Percentiles rank a stretch among this genome's conserved stretches.
Evolutionary conservation across 2,113 vertebrate genomes (phyloP).

Genomic region (Brachionichthys hirsutus): DNA sequence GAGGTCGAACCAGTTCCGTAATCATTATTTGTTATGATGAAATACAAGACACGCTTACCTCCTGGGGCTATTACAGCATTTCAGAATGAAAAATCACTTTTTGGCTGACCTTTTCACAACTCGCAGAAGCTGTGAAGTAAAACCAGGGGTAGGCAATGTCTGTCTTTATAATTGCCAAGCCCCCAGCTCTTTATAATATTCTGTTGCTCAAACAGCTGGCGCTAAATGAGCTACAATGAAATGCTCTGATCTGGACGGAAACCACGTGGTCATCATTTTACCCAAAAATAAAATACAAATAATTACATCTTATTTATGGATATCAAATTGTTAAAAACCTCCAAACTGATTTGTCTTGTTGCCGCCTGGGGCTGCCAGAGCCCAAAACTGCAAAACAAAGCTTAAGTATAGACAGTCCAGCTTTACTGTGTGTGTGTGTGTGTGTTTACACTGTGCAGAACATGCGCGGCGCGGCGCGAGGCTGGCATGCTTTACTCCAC

Average conservation of each 20-base stretch:
- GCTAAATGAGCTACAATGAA: too few relatives aligned
- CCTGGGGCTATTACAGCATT: not conserved
- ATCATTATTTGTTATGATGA: not conserved
- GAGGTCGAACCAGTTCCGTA: not conserved
- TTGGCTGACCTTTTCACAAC: not conserved
- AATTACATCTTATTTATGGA: not conserved
- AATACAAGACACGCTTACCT: not conserved
- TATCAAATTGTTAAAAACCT: not conserved
- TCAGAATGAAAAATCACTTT: not conserved
- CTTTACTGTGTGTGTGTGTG: not conserved
- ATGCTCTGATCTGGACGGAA: not conserved
- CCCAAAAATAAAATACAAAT: too few relatives aligned
- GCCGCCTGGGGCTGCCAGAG: conserved; percentile 41
- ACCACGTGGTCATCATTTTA: not conserved
- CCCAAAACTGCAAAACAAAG: conserved; percentile 13
- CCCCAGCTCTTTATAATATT: too few relatives aligned
- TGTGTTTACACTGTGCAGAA: conserved; percentile 19
- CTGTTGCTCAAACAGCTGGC: too few relatives aligned
- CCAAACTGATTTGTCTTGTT: not conserved
- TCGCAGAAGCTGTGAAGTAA: too few relatives aligned
- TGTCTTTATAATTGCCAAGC: not conserved
- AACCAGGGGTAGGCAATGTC: not conserved
- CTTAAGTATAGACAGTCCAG: not conserved
- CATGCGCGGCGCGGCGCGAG: not conserved
- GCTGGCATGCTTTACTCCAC: conserved; percentile 34